phyloP scores from a whole-genome alignment of 2,888 invertebrate genomes.

The Hydroisotoma schaefferi region DNA sequence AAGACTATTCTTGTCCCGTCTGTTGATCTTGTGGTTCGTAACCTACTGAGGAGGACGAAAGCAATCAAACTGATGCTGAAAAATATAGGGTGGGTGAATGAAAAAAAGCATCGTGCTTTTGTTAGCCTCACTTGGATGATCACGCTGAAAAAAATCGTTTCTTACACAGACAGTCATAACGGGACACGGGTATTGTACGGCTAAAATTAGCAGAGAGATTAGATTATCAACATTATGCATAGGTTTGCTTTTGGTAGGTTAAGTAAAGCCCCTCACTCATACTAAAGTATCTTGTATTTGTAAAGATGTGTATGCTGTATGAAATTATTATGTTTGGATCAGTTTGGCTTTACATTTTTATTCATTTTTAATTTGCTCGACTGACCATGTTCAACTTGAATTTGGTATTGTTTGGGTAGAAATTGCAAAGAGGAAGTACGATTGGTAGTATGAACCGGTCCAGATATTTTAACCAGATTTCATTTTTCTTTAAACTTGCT shows the following conservation, averaged over 20 bases:
- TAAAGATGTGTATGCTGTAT: too few relatives aligned
- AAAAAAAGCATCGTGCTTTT: constrained; percentile 18
- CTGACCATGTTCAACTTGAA: background rate
- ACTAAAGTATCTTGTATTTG: too few relatives aligned
- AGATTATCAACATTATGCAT: constrained; percentile 1
- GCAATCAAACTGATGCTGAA: constrained; percentile 13
- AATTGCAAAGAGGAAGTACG: background rate
- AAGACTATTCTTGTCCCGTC: constrained; percentile 11
- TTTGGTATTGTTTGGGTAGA: background rate
- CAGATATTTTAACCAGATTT: background rate
- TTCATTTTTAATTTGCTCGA: background rate
- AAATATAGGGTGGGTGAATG: constrained; percentile 11
- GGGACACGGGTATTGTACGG: constrained; percentile 17
- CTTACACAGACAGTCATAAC: constrained; percentile 8
- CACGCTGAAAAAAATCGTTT: constrained; percentile 8
- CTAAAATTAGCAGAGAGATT: background rate
- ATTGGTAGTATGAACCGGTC: background rate
- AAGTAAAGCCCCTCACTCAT: too few relatives aligned
- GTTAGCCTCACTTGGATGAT: constrained; percentile 16
- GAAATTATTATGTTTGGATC: background rate
- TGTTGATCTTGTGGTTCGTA: constrained; percentile 15
- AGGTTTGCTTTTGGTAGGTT: too few relatives aligned
- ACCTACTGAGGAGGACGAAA: constrained; percentile 18
- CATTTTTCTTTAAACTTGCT: constrained; percentile 4
- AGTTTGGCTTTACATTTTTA: background rate